A percentile compares a stretch with the other conserved stretches of the same genome.
phyloP scores from a whole-genome alignment of 2,113 vertebrate species.

The Ranitomeya variabilis region DNA sequence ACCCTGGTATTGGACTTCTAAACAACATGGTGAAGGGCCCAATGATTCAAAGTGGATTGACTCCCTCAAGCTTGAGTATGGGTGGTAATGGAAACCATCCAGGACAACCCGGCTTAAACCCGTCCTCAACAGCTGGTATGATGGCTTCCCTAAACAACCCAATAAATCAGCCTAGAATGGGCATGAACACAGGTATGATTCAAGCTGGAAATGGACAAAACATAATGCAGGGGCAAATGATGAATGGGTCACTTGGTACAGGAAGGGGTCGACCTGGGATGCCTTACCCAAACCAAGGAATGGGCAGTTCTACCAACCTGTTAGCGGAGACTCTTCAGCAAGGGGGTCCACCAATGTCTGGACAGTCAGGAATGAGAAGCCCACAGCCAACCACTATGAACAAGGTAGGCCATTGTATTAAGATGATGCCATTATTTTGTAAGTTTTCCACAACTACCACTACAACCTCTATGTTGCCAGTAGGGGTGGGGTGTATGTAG shows the following conservation, averaged over 20 bases:
- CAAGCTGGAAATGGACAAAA: constrained; percentile 78
- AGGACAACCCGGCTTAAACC: constrained; percentile 68
- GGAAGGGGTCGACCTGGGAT: constrained; percentile 81
- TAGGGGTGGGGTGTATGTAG: too few species aligned
- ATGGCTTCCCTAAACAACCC: constrained; percentile 76
- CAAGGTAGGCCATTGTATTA: constrained; percentile 72
- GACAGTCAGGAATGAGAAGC: constrained; percentile 83
- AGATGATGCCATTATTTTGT: too few species aligned
- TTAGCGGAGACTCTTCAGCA: constrained; percentile 87
- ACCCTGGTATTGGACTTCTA: constrained; percentile 79
- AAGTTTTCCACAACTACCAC: too few species aligned
- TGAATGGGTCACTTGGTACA: constrained; percentile 90
- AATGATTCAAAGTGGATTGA: constrained; percentile 75
- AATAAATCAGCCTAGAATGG: constrained; percentile 77
- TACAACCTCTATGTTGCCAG: too few species aligned
- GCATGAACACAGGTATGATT: constrained; percentile 82
- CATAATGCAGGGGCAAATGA: constrained; percentile 88
- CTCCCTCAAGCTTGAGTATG: constrained; percentile 75
- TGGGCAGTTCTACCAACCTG: constrained; percentile 82
- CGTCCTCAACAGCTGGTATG: constrained; percentile 69
- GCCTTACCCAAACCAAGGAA: constrained; percentile 82
- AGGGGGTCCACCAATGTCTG: constrained; percentile 80
- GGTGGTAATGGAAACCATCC: constrained; percentile 74
- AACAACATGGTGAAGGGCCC: constrained; percentile 84
- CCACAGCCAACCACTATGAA: constrained; percentile 86